phyloP scores from a whole-genome alignment of 2,888 invertebrate species.

The Drosophila dives region DNA sequence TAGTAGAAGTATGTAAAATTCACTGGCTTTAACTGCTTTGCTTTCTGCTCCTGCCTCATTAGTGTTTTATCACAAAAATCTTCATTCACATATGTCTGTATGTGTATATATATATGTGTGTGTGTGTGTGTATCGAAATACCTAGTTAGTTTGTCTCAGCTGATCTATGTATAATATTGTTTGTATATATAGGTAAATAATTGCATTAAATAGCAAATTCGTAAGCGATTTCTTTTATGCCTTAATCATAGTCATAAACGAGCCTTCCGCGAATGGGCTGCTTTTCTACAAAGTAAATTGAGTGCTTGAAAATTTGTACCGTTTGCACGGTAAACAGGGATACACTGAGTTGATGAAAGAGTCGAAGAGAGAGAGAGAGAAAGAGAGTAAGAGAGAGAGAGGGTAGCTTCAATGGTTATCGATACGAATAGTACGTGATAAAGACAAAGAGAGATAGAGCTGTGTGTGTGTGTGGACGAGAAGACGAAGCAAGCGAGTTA shows the following conservation, averaged over 20 bases:
- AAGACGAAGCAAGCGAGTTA: slow-evolving; percentile 1
- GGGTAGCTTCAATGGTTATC: neutral
- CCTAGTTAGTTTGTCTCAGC: slow-evolving; percentile 46
- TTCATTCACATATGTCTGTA: slow-evolving; percentile 52
- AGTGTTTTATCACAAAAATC: slow-evolving; percentile 75
- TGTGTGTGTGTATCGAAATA: slow-evolving; percentile 42
- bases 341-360: slow-evolving; percentile 6
- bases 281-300: slow-evolving; percentile 15
- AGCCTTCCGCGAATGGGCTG: slow-evolving; percentile 20
- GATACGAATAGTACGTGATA: neutral
- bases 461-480: neutral
- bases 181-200: slow-evolving; percentile 69
- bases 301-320: slow-evolving; percentile 45
- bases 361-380: slow-evolving; percentile 3
- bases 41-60: slow-evolving; percentile 33
- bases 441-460: neutral
- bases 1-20: slow-evolving; percentile 65
- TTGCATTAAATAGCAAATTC: slow-evolving; percentile 81
- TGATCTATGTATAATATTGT: slow-evolving; percentile 36
- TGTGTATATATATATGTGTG: slow-evolving; percentile 28
- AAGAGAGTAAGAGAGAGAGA: slow-evolving; percentile 4
- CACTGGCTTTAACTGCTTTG: slow-evolving; percentile 54
- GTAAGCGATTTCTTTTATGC: slow-evolving; percentile 76
- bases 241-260: slow-evolving; percentile 43
- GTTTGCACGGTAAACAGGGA: slow-evolving; percentile 19